Conservation (phyloP, 2,113 vertebrate species). For the Oreochromis niloticus region DNA sequence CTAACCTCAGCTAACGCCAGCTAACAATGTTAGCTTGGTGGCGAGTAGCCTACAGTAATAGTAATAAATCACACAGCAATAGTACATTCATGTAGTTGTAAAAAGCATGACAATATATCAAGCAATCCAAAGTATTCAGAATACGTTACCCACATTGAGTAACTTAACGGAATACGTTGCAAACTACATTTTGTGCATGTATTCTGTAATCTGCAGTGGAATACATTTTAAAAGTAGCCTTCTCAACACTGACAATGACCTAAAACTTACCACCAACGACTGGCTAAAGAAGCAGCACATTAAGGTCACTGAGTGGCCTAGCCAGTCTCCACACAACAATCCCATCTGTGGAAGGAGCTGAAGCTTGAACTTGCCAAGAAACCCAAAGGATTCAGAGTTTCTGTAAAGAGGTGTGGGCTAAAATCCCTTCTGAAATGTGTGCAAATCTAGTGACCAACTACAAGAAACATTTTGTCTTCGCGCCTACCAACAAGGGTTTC, state of each 20-base stretch:
- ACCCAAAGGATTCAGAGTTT: neutral
- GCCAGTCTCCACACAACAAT: accelerated
- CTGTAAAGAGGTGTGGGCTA: neutral
- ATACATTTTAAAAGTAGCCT: neutral
- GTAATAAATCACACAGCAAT: too few relatives aligned
- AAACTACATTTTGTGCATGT: neutral
- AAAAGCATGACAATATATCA: too few relatives aligned
- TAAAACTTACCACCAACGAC: accelerated
- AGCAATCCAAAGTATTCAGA: neutral
- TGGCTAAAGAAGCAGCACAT: neutral
- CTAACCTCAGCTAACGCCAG: too few relatives aligned
- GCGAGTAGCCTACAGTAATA: too few relatives aligned
- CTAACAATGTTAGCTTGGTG: too few relatives aligned
- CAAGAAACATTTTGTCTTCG: neutral
- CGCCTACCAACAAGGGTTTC: neutral
- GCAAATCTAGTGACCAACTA: neutral
- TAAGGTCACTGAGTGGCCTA: neutral
- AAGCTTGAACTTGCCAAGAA: neutral
- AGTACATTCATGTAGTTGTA: too few relatives aligned
- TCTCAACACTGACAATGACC: accelerated
- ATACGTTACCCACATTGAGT: accelerated
- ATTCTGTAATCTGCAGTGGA: neutral
- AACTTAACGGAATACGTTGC: neutral
- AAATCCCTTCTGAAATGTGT: neutral
- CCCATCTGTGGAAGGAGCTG: neutral